Percentiles rank a stretch among this genome's conserved stretches.
Conservation (phyloP, 2,888 invertebrate species). For the Calliscelio sp. region DNA sequence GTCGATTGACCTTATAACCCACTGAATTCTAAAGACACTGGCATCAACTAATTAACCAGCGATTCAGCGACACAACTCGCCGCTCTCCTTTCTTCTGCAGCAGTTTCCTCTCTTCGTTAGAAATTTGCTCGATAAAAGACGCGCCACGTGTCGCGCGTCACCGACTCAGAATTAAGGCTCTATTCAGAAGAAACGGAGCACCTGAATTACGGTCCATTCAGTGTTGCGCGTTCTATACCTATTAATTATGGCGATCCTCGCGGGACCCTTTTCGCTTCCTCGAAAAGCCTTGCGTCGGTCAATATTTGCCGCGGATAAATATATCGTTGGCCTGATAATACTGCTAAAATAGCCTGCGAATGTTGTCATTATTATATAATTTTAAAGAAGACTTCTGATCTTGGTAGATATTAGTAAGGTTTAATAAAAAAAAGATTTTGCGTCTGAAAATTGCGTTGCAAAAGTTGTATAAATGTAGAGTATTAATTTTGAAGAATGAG, state of each 20-base stretch:
- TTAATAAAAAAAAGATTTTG: too few relatives aligned
- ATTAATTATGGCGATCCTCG: slow-evolving; percentile 68
- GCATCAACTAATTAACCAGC: slow-evolving; percentile 24
- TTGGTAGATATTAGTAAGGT: too few relatives aligned
- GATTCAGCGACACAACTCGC: slow-evolving; percentile 20
- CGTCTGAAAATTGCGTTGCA: too few relatives aligned
- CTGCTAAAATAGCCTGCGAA: too few relatives aligned
- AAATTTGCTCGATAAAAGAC: slow-evolving; percentile 47
- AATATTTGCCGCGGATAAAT: slow-evolving; percentile 81
- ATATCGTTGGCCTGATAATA: slow-evolving; percentile 78
- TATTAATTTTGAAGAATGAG: too few relatives aligned
- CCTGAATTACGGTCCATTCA: slow-evolving; percentile 85
- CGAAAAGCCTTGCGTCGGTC: slow-evolving; percentile 55
- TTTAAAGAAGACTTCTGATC: too few relatives aligned
- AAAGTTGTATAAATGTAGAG: too few relatives aligned
- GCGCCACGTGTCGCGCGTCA: slow-evolving; percentile 74
- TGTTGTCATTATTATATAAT: background rate
- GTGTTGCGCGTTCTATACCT: slow-evolving; percentile 63
- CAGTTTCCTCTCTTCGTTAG: slow-evolving; percentile 23
- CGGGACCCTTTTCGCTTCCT: slow-evolving; percentile 51
- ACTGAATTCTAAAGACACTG: background rate
- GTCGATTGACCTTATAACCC: background rate
- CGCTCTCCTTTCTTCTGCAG: too few relatives aligned
- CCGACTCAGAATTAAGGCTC: slow-evolving; percentile 81
- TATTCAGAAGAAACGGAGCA: slow-evolving; percentile 82